Conservation (phyloP, 2,888 invertebrate species). For the Muscina levida region DNA sequence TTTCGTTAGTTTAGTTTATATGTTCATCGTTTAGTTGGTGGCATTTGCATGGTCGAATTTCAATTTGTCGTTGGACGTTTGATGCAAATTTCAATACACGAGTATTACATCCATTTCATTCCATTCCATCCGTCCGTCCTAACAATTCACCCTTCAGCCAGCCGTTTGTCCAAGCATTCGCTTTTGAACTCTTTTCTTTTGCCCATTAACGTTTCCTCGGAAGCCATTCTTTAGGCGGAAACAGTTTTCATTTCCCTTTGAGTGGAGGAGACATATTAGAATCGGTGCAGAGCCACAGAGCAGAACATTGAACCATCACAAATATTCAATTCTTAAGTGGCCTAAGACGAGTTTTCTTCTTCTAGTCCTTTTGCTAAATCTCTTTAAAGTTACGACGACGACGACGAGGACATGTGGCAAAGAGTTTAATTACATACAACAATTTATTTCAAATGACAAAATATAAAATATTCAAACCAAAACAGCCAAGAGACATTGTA, state of each 20-base stretch:
- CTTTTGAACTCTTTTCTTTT: conserved; percentile 72
- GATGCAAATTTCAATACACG: conserved; percentile 57
- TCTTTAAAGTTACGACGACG: conserved; percentile 34
- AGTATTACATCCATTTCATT: conserved; percentile 17
- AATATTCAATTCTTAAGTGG: conserved; percentile 58
- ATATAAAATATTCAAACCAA: background rate
- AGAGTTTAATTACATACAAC: conserved; percentile 16
- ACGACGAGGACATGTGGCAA: background rate
- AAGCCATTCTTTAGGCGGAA: conserved; percentile 71
- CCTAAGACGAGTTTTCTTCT: conserved; percentile 25
- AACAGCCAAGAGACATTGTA: no score
- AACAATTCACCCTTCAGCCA: background rate
- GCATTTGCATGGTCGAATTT: conserved; percentile 61
- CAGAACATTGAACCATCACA: conserved; percentile 53
- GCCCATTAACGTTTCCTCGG: conserved; percentile 65
- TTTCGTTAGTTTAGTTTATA: conserved; percentile 23
- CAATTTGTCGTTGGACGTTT: conserved; percentile 62
- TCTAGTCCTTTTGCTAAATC: background rate
- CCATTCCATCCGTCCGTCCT: conserved; percentile 2
- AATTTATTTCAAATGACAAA: conserved; percentile 19
- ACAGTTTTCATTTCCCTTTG: conserved; percentile 76
- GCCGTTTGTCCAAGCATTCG: background rate
- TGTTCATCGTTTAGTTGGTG: conserved; percentile 19
- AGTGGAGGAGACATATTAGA: conserved; percentile 62
- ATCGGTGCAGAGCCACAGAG: background rate